Evolutionary conservation across 53 echinoderm and acorn worm genomes (phyloP).

Genomic region (Stichopus horrens): DNA sequence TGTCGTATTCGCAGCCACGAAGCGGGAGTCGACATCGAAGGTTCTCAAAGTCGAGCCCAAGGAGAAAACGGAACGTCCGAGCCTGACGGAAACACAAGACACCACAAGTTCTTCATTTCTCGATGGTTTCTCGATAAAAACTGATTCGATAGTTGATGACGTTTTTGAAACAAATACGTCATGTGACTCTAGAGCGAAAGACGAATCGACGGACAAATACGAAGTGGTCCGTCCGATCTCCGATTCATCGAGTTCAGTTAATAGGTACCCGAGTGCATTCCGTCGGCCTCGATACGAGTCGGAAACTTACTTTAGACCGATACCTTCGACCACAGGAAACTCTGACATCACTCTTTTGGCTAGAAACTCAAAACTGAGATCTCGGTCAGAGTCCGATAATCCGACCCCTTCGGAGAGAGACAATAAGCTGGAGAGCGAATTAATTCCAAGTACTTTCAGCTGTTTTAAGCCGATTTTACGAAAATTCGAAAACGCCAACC

Average conservation of each 20-base stretch:
- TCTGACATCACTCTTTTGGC: not conserved
- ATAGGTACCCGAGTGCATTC: not conserved
- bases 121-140: constrained; percentile 41
- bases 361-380: constrained; percentile 12
- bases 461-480: constrained; percentile 26
- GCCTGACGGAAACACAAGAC: not conserved
- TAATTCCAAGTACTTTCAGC: constrained; percentile 27
- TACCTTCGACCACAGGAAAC: not conserved
- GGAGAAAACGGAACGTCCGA: not conserved
- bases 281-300: constrained; percentile 28
- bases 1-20: constrained; percentile 15
- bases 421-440: not conserved
- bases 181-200: not conserved
- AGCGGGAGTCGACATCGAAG: not conserved
- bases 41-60: not conserved
- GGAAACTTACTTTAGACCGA: constrained; percentile 34
- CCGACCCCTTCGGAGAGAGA: not conserved
- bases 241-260: not conserved
- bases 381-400: constrained; percentile 32
- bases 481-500: not conserved
- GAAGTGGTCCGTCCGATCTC: constrained; percentile 26
- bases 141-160: constrained; percentile 44
- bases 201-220: constrained; percentile 23
- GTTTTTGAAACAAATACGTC: constrained; percentile 29
- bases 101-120: constrained; percentile 10